Base-by-base conservation (phyloP, 2,113 vertebrate species). In the Oncorhynchus masou region DNA sequence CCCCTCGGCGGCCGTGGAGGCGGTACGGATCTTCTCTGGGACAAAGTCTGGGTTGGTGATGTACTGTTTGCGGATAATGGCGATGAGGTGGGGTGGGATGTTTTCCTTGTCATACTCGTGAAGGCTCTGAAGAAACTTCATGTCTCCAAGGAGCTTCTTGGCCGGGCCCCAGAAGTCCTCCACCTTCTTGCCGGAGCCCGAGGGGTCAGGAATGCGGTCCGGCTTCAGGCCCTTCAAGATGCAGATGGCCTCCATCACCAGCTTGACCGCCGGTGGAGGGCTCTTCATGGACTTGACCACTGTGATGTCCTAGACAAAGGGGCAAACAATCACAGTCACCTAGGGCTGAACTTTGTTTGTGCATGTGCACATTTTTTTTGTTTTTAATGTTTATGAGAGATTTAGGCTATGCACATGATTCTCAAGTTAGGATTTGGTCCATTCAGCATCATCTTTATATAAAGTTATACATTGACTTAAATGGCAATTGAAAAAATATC, bases 221-320 rank as follows among this genome's bases (percentile, higher is more conserved):
- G 96, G 90, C 83, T 97, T 97, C 78, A 97, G 92, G 49, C 95
- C 95, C 91, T 97, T 97, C 71, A 97, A 90, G 77, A 98, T 98
- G 77, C 96, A 97, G 79, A 97, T 95, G 2, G 96, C 92, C 87
- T 98, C 96, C 96, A 98, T 97, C 39, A 96, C 96, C 66, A 97
- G 87, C 84, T 96, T 97, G 68, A 97, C 95, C 3, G 94, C 96
- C 60, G 92, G 80, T 0, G 96, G 96, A 24, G 96, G 96, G 73
- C 94, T 96, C 87, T 97, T 97, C 96, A 97, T 98, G 48, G 96
- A 94, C 83, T 97, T 98, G n/a, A 98, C 92, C 83, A 97, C 90
- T 6, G 95, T 96, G 78, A 97, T 96, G 84, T 98, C 96, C 96
- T 98, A 75, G 66, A 78, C 20, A 74, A 74, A 16, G 25, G n/a